phyloP scores from a whole-genome alignment of 35 echinoderm and acorn worm species.

The Amphiura filiformis region DNA sequence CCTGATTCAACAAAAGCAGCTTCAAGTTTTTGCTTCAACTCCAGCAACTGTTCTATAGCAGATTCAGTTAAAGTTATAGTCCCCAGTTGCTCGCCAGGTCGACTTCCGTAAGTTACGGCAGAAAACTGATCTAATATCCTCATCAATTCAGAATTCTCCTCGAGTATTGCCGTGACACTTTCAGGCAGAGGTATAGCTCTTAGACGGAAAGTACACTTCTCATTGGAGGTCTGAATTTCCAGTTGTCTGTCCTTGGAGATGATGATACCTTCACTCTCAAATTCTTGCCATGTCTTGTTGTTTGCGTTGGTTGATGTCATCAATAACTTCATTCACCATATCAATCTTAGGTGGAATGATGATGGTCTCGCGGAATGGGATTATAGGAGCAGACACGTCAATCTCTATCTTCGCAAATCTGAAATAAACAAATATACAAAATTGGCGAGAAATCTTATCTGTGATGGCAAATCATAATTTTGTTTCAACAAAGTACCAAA shows the following conservation, averaged over 20 bases:
- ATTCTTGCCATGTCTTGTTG: constrained; percentile 32
- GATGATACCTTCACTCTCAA: constrained; percentile 54
- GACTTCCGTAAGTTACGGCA: constrained; percentile 46
- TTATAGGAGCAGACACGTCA: constrained; percentile 83
- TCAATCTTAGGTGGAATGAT: constrained; percentile 84
- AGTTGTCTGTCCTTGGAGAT: constrained; percentile 75
- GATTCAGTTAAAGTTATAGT: constrained; percentile 17
- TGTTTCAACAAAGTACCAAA: too few relatives aligned
- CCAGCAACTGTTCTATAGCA: constrained; percentile 39
- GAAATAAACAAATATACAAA: constrained; percentile 10
- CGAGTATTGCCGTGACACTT: constrained; percentile 61
- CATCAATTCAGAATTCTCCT: constrained; percentile 72
- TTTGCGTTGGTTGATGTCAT: constrained; percentile 81
- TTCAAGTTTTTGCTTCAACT: constrained; percentile 57
- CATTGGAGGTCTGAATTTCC: constrained; percentile 69
- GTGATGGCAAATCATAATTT: too few relatives aligned
- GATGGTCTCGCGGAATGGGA: constrained; percentile 96
- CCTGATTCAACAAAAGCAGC: constrained; percentile 73
- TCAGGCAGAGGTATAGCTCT: constrained; percentile 76
- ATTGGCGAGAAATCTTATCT: not conserved
- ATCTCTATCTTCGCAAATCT: constrained; percentile 98
- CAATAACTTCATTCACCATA: constrained; percentile 98
- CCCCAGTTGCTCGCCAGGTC: constrained; percentile 15
- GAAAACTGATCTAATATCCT: constrained; percentile 63
- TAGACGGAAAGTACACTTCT: constrained; percentile 55